These are phyloP conservation scores for Cerastis leucographa DNA, from an alignment of 2,888 invertebrate species.

Conservation along the genomic window DNA sequence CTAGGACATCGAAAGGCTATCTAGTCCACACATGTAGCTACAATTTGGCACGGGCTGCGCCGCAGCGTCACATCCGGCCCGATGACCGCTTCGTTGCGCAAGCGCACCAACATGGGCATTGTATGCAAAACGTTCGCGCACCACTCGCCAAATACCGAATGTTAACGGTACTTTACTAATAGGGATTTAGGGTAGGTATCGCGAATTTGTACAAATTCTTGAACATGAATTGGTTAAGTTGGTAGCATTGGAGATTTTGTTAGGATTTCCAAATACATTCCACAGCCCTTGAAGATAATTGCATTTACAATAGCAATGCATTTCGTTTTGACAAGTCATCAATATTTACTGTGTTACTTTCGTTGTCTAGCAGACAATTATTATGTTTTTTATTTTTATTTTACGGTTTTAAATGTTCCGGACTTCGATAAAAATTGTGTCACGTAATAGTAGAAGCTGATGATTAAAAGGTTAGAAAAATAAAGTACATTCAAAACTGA, in stretches of 20 bases:
- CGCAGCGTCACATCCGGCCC: slow-evolving; percentile 86
- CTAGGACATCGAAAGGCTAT: slow-evolving; percentile 66
- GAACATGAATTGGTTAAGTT: not conserved
- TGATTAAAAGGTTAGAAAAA: slow-evolving; percentile 1
- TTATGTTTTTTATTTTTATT: not conserved
- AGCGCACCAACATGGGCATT: slow-evolving; percentile 86
- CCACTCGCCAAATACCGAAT: slow-evolving; percentile 83
- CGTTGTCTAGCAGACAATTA: not conserved
- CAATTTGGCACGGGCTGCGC: slow-evolving; percentile 78
- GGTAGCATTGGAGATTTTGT: not conserved
- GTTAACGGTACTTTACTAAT: slow-evolving; percentile 75
- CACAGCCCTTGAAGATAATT: not conserved
- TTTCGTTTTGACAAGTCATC: not conserved
- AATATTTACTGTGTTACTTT: not conserved
- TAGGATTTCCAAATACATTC: not conserved
- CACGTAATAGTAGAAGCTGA: not conserved
- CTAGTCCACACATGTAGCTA: slow-evolving; percentile 77
- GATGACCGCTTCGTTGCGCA: slow-evolving; percentile 85
- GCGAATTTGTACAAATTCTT: slow-evolving; percentile 19
- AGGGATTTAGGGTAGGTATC: slow-evolving; percentile 51
- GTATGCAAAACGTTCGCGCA: slow-evolving; percentile 86
- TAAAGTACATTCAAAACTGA: slow-evolving; percentile 5
- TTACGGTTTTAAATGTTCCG: not conserved
- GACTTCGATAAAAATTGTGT: not conserved
- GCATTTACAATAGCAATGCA: not conserved